Percentiles rank a stretch among this genome's conserved stretches.
Evolutionary conservation across 1,140 invertebrate species (phyloP).

Genomic region (Ooceraea biroi): DNA sequence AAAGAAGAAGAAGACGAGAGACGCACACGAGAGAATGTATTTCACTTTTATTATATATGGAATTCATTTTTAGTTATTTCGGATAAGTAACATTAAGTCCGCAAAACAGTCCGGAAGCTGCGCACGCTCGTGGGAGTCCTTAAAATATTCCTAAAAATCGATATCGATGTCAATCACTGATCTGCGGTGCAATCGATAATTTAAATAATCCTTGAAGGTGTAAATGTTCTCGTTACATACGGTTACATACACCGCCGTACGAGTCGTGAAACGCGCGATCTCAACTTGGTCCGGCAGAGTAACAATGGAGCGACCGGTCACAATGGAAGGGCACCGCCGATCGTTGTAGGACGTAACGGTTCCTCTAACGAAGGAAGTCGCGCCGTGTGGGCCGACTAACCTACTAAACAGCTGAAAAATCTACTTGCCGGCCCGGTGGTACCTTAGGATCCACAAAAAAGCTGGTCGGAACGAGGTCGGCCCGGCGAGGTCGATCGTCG

Average conservation of each 20-base stretch:
- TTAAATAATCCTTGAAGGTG: neutral
- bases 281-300: constrained; percentile 13
- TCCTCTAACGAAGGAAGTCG: constrained; percentile 77
- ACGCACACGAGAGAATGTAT: too few relatives aligned
- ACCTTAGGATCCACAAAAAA: constrained; percentile 62
- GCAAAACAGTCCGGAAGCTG: too few relatives aligned
- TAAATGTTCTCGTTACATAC: neutral
- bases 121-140: too few relatives aligned
- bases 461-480: constrained; percentile 50
- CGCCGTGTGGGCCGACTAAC: constrained; percentile 78
- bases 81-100: too few relatives aligned
- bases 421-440: constrained; percentile 36
- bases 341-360: constrained; percentile 79
- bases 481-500: neutral
- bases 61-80: too few relatives aligned
- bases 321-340: constrained; percentile 78
- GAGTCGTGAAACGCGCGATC: neutral
- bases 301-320: constrained; percentile 76
- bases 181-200: neutral
- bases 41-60: too few relatives aligned
- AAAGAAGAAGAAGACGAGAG: too few relatives aligned
- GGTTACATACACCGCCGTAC: neutral
- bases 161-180: too few relatives aligned
- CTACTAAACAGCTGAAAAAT: constrained; percentile 80
- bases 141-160: too few relatives aligned